Percentiles rank a stretch among this genome's conserved stretches.
Evolutionary conservation across 2,113 vertebrate species (phyloP).

Genomic region (Choloepus hoffmanni): DNA sequence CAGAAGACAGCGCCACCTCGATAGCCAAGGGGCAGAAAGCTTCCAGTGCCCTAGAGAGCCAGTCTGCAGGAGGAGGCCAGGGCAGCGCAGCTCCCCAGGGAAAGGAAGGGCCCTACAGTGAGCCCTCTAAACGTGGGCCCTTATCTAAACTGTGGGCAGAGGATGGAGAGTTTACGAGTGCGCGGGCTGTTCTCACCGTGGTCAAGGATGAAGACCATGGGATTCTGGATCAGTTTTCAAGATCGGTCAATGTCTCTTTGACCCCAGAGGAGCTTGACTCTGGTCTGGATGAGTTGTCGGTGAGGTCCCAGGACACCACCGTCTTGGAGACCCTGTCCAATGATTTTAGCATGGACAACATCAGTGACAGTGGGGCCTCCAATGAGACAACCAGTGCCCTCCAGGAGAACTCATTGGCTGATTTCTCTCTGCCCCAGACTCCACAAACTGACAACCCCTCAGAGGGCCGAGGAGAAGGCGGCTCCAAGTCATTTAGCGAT

Average conservation of each 20-base stretch:
- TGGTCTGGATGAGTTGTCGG: conserved; percentile 94
- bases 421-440: conserved; percentile 91
- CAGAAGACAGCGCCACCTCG: conserved; percentile 67
- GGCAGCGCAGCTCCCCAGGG: conserved; percentile 43
- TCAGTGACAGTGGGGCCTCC: conserved; percentile 96
- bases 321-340: conserved; percentile 92
- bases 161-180: conserved; percentile 94
- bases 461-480: conserved; percentile 87
- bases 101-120: conserved; percentile 77
- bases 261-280: conserved; percentile 95
- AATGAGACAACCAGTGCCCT: conserved; percentile 91
- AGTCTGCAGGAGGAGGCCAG: conserved; percentile 63
- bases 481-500: conserved; percentile 88
- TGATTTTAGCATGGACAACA: conserved; percentile 96
- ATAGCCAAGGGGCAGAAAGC: conserved; percentile 85
- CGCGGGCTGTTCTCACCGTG: conserved; percentile 92
- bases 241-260: conserved; percentile 85
- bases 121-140: conserved; percentile 83
- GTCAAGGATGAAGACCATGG: conserved; percentile 93
- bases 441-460: conserved; percentile 90
- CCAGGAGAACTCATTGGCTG: conserved; percentile 89
- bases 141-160: conserved; percentile 90
- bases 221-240: conserved; percentile 87
- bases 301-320: conserved; percentile 96
- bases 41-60: conserved; percentile 79